Evolutionary conservation across 2,113 vertebrate genomes (phyloP).

Genomic region (Mormyrus lacerda): DNA sequence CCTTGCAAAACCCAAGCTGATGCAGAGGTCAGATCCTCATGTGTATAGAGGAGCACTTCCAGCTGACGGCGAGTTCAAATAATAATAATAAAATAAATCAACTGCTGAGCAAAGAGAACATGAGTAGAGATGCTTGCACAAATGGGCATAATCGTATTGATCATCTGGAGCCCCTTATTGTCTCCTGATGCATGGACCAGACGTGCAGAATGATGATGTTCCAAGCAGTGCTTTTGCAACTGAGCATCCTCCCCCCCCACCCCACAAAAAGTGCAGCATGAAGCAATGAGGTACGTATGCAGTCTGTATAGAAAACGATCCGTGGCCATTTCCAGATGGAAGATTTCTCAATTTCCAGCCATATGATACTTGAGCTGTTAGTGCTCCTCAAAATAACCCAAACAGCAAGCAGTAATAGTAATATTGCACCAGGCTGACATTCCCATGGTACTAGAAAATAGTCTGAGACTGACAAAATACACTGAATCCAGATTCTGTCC

Average conservation of each 20-base stretch:
- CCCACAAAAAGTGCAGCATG: not conserved
- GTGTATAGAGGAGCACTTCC: not conserved
- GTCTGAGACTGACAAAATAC: not conserved
- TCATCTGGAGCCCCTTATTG: not conserved
- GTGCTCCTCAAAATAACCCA: not conserved
- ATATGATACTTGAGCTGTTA: not conserved
- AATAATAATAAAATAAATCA: not conserved
- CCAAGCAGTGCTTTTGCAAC: not conserved
- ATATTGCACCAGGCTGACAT: not conserved
- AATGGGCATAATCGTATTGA: not conserved
- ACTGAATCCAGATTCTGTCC: not conserved
- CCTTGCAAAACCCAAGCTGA: not conserved
- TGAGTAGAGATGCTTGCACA: not conserved
- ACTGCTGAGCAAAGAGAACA: not conserved
- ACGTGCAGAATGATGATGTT: not conserved
- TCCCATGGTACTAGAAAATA: not conserved
- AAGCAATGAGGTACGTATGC: not conserved
- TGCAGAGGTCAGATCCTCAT: not conserved
- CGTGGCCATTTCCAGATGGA: not conserved
- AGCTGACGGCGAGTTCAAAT: conserved; percentile 5
- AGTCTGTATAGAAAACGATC: not conserved
- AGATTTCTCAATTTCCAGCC: not conserved
- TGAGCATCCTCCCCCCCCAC: not conserved
- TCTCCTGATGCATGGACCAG: not conserved
- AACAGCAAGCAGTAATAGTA: not conserved